Evolutionary conservation across 2,797 vertebrate genomes (phyloP), one percentile per base, ranked within the genome.

Genomic region (Nannoperca australis): DNA sequence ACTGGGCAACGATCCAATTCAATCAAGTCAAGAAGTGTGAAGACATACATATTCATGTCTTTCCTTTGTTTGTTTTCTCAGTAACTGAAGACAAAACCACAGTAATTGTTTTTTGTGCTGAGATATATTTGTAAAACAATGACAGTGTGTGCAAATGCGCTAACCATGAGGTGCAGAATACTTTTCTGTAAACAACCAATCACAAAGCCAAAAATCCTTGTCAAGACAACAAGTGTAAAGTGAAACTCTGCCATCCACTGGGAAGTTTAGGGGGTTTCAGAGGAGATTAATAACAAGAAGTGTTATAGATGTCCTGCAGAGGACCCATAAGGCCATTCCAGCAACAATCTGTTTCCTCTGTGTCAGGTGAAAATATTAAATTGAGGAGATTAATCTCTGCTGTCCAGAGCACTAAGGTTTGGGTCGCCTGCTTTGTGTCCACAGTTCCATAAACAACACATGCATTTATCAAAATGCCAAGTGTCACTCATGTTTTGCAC

Each of bases 301-400:
- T 32, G 71, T 86, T 90, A 88, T 85, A 85, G 82, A 93, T 91
- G 85, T 86, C 83, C 83, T 72, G 81, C 60, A 78, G 84, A 85
- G 71, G 60, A 71, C 88, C 89, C 81, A 70, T 89, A 73, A 88
- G 90, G 89, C 83, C 85, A 66, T 86, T 90, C 69, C 76, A 78
- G 85, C 71, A 78, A 85, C 90, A 71, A 92, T 93, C 87, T 85
- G 88, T 93, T 88, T 91, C 83, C 78, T 73, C 36, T n/a, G 77
- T 93, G 91, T 92, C 92, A 91, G 81, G 70, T 81, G 50, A 44
- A 92, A 93, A 91, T 89, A 85, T 91, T 88, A 84, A 88, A 93
- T 79, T 60, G 78, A 83, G 72, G 53, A 84, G 77, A 94, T 93
- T 88, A 88, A 93, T 93, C 88, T 91, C 66, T 71, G 50, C 79